These are phyloP conservation scores for Xestoiulus laeticollis DNA, from an alignment of 2,888 invertebrate species.

Conservation along the genomic window DNA sequence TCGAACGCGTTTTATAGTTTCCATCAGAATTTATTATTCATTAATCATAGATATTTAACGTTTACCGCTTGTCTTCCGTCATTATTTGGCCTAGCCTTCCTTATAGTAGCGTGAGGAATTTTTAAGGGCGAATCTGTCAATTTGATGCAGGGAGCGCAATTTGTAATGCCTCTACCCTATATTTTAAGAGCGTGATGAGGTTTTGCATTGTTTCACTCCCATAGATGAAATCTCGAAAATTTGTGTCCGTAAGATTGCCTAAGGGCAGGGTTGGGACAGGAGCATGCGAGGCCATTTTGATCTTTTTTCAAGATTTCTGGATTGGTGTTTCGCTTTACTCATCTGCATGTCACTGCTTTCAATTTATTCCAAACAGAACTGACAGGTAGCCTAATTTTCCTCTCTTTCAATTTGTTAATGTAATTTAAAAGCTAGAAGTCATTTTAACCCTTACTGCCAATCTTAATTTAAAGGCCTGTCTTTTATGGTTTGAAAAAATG, in stretches of 20 bases:
- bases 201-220: neutral
- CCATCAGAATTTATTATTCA: neutral
- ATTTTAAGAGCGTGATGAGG: neutral
- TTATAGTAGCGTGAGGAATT: neutral
- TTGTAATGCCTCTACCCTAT: neutral
- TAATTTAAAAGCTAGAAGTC: constrained; percentile 3
- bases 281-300: neutral
- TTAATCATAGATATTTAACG: neutral
- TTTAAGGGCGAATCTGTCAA: neutral
- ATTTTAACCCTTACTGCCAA: constrained; percentile 20
- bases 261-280: neutral
- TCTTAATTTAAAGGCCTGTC: constrained; percentile 37
- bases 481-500: constrained; percentile 12
- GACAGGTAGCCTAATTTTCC: constrained; percentile 28
- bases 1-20: neutral
- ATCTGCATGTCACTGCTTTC: neutral
- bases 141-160: neutral
- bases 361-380: neutral
- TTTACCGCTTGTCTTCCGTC: neutral
- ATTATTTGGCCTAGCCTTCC: neutral
- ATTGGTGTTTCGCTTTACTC: neutral
- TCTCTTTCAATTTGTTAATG: constrained; percentile 11
- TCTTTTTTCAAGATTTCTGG: neutral
- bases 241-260: neutral
- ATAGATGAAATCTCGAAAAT: neutral